phyloP scores from a whole-genome alignment of 2,888 invertebrate species.

The Hypsopygia costalis region DNA sequence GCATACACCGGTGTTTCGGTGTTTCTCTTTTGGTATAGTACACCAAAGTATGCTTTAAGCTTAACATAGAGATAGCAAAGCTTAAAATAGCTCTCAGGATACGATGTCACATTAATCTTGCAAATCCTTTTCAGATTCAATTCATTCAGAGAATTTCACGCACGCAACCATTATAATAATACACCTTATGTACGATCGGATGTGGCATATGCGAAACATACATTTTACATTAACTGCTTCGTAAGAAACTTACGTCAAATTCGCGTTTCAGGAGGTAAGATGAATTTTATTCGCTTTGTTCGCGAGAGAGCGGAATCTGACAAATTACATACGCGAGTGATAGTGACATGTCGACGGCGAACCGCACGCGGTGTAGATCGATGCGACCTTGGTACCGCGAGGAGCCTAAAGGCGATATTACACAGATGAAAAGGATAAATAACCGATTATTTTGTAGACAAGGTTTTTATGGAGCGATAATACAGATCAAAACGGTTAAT shows the following conservation, averaged over 20 bases:
- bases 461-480: too few relatives aligned
- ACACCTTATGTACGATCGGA: neutral
- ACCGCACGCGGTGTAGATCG: constrained; percentile 7
- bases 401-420: constrained; percentile 5
- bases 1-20: too few relatives aligned
- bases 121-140: too few relatives aligned
- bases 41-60: too few relatives aligned
- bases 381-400: constrained; percentile 4
- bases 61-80: too few relatives aligned
- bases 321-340: constrained; percentile 14
- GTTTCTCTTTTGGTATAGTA: too few relatives aligned
- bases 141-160: neutral
- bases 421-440: too few relatives aligned
- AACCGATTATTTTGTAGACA: too few relatives aligned
- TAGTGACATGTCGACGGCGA: constrained; percentile 13
- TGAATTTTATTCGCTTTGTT: constrained; percentile 18
- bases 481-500: too few relatives aligned
- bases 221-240: constrained; percentile 3
- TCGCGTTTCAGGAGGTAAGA: constrained; percentile 7
- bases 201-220: constrained; percentile 1
- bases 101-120: neutral
- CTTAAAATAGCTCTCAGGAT: too few relatives aligned
- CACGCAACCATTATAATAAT: too few relatives aligned
- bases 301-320: constrained; percentile 11
- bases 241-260: constrained; percentile 6